Percentiles rank a stretch among this genome's conserved stretches.
Evolutionary conservation across 2,888 invertebrate genomes (phyloP).

Genomic region (Drosophila colorata): DNA sequence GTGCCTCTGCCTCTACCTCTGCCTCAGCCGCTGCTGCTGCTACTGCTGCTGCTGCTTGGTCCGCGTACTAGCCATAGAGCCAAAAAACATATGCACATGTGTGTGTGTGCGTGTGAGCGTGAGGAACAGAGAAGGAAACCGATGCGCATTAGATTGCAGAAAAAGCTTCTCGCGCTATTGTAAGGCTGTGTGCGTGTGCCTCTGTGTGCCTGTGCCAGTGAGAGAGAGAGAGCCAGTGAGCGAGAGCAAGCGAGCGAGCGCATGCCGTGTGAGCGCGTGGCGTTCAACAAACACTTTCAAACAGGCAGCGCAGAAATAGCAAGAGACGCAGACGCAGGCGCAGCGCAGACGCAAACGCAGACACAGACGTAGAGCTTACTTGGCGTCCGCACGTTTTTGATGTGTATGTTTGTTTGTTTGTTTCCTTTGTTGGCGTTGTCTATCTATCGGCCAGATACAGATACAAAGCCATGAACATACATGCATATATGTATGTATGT

Average conservation of each 20-base stretch:
- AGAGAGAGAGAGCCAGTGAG: background rate
- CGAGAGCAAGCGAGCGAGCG: constrained; percentile 6
- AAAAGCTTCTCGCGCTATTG: constrained; percentile 50
- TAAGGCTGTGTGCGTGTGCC: constrained; percentile 9
- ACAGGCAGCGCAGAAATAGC: constrained; percentile 40
- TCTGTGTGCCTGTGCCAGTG: constrained; percentile 6
- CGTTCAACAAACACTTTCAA: constrained; percentile 64
- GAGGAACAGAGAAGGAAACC: constrained; percentile 12
- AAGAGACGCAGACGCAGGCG: constrained; percentile 47
- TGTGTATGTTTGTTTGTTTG: constrained; percentile 19
- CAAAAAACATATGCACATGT: constrained; percentile 7
- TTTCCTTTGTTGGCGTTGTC: constrained; percentile 39
- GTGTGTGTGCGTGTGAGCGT: constrained; percentile 15
- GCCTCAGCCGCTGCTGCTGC: constrained; percentile 8
- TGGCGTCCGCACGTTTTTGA: constrained; percentile 38
- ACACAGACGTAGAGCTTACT: constrained; percentile 19
- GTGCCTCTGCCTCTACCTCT: constrained; percentile 19
- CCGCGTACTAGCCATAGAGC: constrained; percentile 50
- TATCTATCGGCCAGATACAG: constrained; percentile 14
- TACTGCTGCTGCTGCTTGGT: constrained; percentile 3
- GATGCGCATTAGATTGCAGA: constrained; percentile 56
- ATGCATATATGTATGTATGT: background rate
- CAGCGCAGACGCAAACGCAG: constrained; percentile 11
- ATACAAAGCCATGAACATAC: background rate
- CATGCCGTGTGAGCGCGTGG: constrained; percentile 45